Evolutionary conservation across 2,888 invertebrate genomes (phyloP).

Genomic region (Barypeithes pellucidus): DNA sequence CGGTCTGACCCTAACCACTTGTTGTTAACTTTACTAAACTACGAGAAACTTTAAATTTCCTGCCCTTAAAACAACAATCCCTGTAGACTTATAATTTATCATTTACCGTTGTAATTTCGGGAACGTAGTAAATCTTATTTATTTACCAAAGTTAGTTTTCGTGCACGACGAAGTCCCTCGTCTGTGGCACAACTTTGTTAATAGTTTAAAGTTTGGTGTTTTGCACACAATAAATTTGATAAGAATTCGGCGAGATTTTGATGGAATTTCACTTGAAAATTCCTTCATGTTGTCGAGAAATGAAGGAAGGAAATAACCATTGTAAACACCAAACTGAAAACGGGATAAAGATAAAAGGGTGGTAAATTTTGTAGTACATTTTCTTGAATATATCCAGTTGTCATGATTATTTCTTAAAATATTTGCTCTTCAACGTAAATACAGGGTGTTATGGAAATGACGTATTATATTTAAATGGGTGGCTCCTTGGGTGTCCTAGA

Average conservation of each 20-base stretch:
- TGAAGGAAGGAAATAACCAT: no score
- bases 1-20: background rate
- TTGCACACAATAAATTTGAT: constrained; percentile 33
- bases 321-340: no score
- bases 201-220: constrained; percentile 37
- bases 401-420: no score
- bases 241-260: constrained; percentile 25
- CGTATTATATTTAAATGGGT: no score
- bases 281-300: background rate
- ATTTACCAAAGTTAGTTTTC: constrained; percentile 32
- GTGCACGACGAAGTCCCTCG: constrained; percentile 18
- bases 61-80: constrained; percentile 1
- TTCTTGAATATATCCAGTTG: no score
- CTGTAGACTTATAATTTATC: constrained; percentile 11
- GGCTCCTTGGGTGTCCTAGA: no score
- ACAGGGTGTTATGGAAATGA: no score
- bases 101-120: constrained; percentile 17
- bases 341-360: no score
- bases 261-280: constrained; percentile 26
- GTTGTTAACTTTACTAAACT: background rate
- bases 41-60: background rate
- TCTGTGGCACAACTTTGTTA: constrained; percentile 32
- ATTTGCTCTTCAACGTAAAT: no score
- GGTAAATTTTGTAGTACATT: no score
- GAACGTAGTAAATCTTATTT: constrained; percentile 21